Conservation (phyloP, 2,888 invertebrate species). For the Lamproptera curius region DNA sequence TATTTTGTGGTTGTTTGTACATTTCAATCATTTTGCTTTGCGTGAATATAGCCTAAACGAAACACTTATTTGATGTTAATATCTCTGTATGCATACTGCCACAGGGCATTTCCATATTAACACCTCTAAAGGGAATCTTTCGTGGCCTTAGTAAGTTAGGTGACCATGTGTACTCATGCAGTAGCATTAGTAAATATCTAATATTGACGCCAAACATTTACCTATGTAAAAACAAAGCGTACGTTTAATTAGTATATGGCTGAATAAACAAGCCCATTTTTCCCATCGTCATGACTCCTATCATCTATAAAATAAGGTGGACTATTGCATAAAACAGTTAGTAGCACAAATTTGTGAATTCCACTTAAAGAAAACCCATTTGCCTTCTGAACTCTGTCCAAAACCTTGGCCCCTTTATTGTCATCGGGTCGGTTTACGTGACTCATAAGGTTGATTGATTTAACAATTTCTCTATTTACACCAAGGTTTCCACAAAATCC, state of each 20-base stretch:
- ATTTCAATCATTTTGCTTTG: too few species aligned
- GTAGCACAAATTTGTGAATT: background rate
- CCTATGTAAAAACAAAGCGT: constrained; percentile 10
- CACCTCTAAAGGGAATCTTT: background rate
- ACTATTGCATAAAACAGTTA: background rate
- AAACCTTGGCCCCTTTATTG: constrained; percentile 1
- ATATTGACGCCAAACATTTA: constrained; percentile 23
- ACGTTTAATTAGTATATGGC: constrained; percentile 8
- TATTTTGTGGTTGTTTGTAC: too few species aligned
- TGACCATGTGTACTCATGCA: constrained; percentile 5
- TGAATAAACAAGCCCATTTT: constrained; percentile 3
- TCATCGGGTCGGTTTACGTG: background rate
- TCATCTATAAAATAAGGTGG: background rate
- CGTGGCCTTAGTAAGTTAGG: background rate
- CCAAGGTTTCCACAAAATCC: too few species aligned
- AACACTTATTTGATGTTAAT: too few species aligned
- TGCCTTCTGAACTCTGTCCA: background rate
- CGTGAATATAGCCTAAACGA: too few species aligned
- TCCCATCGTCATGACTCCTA: background rate
- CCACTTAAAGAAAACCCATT: background rate
- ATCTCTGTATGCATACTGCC: too few species aligned
- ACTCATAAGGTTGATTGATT: background rate
- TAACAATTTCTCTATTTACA: background rate
- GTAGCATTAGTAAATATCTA: constrained; percentile 22
- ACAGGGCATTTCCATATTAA: too few species aligned